Evolutionary conservation across 2,113 vertebrate genomes (phyloP), one percentile per base, ranked within the genome.

Genomic region (Benthochromis sp.): DNA sequence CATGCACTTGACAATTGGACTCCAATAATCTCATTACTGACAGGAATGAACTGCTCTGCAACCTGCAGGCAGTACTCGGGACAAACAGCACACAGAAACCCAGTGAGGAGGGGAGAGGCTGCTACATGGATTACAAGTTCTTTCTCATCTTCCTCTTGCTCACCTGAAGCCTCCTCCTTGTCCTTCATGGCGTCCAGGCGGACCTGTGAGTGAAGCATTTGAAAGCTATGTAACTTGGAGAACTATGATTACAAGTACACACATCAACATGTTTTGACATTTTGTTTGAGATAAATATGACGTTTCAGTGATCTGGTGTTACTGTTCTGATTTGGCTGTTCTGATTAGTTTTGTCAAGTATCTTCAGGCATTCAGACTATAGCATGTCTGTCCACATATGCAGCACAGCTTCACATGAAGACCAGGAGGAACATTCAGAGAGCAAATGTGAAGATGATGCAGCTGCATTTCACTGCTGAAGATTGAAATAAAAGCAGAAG

Each of bases 161-260:
- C 81, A 24, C 1, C 19, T 90, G 71, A 91, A 87, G 21, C 50
- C 16, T 73, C 17, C 3, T 82, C 73, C 27, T 80, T 29, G 80
- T 52, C 73, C 10, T 66, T 54, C 69, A 92, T 92, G 83, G 83
- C 27, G 0, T 73, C 54, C 63, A 78, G 4, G 59, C 78, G 31
- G 36, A 87, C 47, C 82, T 94, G 92, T 94, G 89, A 92, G 92
- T 93, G 79, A 54, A 21, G 73, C 27, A 6, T 27, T 34, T 31
- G 50, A 86, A 82, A 89, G 87, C 82, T 82, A 79, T 69, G 84
- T 82, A 19, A 69, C 76, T 43, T 24, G 27, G 52, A 47, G 34
- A 27, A 38, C 34, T 27, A 54, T 21, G 43, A 50, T 24, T 24
- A 13, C 17, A 53, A 47, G 43, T 80, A 66, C 16, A 66, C 36